A percentile compares a stretch with the other conserved stretches of the same genome.
Conservation (phyloP, 2,797 vertebrate species). For the Gymnoscopelus braueri region DNA sequence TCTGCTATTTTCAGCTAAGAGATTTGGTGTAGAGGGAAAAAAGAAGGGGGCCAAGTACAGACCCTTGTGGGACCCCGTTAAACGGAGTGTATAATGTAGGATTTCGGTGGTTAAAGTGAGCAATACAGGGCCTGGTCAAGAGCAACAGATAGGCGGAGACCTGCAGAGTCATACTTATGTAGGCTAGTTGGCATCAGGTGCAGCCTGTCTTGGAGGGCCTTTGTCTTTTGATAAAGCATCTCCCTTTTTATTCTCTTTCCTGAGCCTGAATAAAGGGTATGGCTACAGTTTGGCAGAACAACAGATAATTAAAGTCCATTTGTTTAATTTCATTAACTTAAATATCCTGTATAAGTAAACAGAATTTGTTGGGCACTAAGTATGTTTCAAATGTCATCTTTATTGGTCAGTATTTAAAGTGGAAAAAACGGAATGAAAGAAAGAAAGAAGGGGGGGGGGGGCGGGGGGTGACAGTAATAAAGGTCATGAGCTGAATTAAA, state of each 20-base stretch:
- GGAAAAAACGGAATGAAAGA: background rate
- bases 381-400: slow-evolving; percentile 7
- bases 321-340: slow-evolving; percentile 41
- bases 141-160: background rate
- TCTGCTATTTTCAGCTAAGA: no score
- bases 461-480: background rate
- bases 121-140: slow-evolving; percentile 4
- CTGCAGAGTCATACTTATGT: background rate
- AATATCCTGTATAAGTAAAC: slow-evolving; percentile 23
- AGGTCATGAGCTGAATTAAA: background rate
- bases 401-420: background rate
- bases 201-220: background rate
- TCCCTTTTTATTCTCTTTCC: slow-evolving; percentile 27
- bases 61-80: no score
- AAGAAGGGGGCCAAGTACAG: no score
- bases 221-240: slow-evolving; percentile 35
- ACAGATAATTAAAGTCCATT: slow-evolving; percentile 36
- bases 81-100: no score
- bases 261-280: slow-evolving; percentile 17
- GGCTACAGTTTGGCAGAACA: slow-evolving; percentile 33
- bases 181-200: slow-evolving; percentile 1
- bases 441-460: background rate
- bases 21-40: no score
- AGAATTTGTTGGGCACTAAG: slow-evolving; percentile 16
- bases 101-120: slow-evolving; percentile 19